Evolutionary conservation across 1,140 invertebrate species (phyloP), one percentile per base, ranked within the genome.

Genomic region (Whitmania pigra): DNA sequence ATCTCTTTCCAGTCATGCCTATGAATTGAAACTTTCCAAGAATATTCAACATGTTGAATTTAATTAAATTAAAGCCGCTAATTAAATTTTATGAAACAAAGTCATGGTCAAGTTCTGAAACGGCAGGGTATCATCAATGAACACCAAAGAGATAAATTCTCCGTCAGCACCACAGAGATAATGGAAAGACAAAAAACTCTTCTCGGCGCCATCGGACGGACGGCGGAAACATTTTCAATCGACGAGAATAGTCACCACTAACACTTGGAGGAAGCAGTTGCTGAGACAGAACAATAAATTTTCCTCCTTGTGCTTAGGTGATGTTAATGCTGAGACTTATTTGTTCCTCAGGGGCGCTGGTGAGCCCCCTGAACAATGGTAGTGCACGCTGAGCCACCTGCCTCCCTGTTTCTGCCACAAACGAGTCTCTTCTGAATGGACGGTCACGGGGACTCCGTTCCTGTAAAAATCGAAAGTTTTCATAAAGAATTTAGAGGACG

Each of bases 321-420:
- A 4, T 20, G 18, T 63, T 20, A 18, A 63, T 63, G 7, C 4
- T 13, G 22, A 22, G 3, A 13, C 29, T n/a, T 63, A 31, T 63
- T 63, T 63, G 57, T 54, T 40, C 67, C 70, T 73, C 15, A 40
- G 11, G 1, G 72, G 60, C 15, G 73, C 72, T 40, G 70, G 54
- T 22, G 63, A 55, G 53, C 53, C 70, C 17, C 81, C 83, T 55
- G 87, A 88, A 54, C 93, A 88, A 85, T 97, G 94, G 81, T 93
- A 94, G 84, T 97, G 94, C 75, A 97, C 92, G 83, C 93, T 93
- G 80, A 93, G 92, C 94, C 94, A 98, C 85, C 96, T 97, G 84
- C 89, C 91, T 82, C 97, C 94, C 79, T 90, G 89, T 82, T 93
- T 92, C 82, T 97, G 93, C 94, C 94, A 98, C 66, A 98, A 91